A percentile compares a stretch with the other conserved stretches of the same genome.
These are phyloP conservation scores for Cyanoderma ruficeps DNA, from an alignment of 2,113 vertebrate genomes.

Conservation along the genomic window DNA sequence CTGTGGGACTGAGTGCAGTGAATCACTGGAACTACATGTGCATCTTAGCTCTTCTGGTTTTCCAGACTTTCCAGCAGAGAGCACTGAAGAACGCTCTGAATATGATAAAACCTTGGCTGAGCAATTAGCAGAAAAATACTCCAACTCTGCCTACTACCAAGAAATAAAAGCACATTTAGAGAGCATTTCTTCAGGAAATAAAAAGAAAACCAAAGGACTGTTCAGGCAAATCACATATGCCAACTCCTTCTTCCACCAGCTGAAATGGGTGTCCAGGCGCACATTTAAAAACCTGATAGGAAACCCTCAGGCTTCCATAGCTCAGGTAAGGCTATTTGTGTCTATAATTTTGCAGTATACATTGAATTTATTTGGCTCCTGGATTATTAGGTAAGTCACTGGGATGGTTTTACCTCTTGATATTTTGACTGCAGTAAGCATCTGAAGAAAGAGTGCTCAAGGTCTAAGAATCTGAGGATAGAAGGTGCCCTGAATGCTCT, in stretches of 20 bases:
- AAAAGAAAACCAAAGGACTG: background rate
- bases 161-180: conserved; percentile 79
- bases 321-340: conserved; percentile 77
- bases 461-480: background rate
- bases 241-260: conserved; percentile 87
- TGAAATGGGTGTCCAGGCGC: conserved; percentile 87
- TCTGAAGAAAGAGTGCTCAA: background rate
- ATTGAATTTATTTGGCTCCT: background rate
- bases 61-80: conserved; percentile 25
- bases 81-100: background rate
- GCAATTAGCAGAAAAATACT: conserved; percentile 80
- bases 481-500: background rate
- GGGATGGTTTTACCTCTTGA: background rate
- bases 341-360: background rate
- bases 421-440: background rate
- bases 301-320: conserved; percentile 91
- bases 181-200: conserved; percentile 60
- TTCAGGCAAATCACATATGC: conserved; percentile 80
- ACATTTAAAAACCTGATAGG: conserved; percentile 87
- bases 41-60: background rate
- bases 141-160: conserved; percentile 63
- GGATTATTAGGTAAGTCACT: background rate
- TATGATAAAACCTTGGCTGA: conserved; percentile 75
- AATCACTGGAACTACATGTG: background rate
- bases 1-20: background rate